These are phyloP conservation scores for Thalassoma bifasciatum DNA, from an alignment of 2,113 vertebrate species.

Conservation along the genomic window DNA sequence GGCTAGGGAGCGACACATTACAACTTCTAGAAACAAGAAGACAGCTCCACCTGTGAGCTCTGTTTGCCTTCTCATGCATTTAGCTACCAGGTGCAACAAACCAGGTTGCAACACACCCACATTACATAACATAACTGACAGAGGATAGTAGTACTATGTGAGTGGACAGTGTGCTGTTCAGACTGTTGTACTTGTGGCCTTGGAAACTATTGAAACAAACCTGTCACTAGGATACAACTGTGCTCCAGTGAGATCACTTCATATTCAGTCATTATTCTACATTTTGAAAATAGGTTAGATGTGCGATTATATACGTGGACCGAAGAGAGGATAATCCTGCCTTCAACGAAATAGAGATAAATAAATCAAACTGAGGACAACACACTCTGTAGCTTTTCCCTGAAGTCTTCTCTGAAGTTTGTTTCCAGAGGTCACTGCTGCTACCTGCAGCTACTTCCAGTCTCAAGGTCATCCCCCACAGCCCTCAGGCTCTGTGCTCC, in stretches of 20 bases:
- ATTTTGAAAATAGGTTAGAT: too few species aligned
- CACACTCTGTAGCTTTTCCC: too few species aligned
- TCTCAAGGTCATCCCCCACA: slow-evolving; percentile 35
- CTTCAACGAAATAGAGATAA: slow-evolving; percentile 5
- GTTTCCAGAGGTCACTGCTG: slow-evolving; percentile 7
- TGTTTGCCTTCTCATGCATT: slow-evolving; percentile 40
- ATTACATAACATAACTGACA: not conserved
- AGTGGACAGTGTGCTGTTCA: not conserved
- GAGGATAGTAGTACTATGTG: too few species aligned
- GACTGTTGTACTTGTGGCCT: not conserved
- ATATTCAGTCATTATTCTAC: slow-evolving; percentile 1
- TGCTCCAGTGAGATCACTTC: not conserved
- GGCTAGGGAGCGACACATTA: slow-evolving; percentile 1
- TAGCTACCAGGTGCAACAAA: not conserved
- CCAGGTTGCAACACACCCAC: slow-evolving; percentile 3
- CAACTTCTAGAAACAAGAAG: slow-evolving; percentile 18
- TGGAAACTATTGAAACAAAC: slow-evolving; percentile 2
- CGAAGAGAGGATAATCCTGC: not conserved
- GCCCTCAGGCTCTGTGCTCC: not conserved
- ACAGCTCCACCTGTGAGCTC: slow-evolving; percentile 34
- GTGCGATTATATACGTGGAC: too few species aligned
- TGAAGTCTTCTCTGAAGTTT: not conserved
- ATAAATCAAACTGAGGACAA: too few species aligned
- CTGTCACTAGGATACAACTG: too few species aligned
- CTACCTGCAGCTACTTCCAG: slow-evolving; percentile 7